Base-by-base conservation (phyloP, 2,113 vertebrate species). In the Microtus montanus region DNA sequence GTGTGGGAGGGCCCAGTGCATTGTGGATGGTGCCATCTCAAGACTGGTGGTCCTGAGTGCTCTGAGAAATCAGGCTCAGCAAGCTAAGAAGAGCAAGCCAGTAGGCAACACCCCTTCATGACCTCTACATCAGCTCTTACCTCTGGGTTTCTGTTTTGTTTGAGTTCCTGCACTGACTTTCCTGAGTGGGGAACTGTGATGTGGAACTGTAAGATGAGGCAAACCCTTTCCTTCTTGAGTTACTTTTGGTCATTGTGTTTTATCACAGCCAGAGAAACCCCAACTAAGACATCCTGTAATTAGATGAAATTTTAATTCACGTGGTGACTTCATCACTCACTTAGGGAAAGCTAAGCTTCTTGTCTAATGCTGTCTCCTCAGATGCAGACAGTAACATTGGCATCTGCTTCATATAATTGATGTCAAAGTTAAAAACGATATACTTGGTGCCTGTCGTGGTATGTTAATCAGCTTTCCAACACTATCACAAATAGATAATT, bases 301-400 rank as follows among this genome's bases (percentile, higher is more conserved):
- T 33, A 33, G 26, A 63, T 91, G 7, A 64, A 64, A 73, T 68
- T 94, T 95, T 73, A 85, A 10, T 47, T 94, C 33, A 68, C 8
- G 80, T 96, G 6, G 28, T 66, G 68, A 89, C 61, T 84, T 96
- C 10, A 73, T 84, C n/a, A 73, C 52, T 73, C 47, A 35, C 47
- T 88, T 74, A 35, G 30, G 19, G 1, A 93, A 84, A 87, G 28
- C 58, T 93, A 75, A 71, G 64, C 4, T 70, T 96, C 20, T 9
- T 52, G 28, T 54, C 22, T 73, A 87, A 87, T 84, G 22, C 26
- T 87, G 74, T 75, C 92, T 77, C 7, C 47, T 92, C 30, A 64
- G 75, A 79, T 84, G 33, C 63, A 75, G 82, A 83, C 77, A 61
- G 20, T 64, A 75, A 83, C 66, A 54, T 61, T 52, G 70, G n/a